phyloP scores from a whole-genome alignment of 2,113 vertebrate genomes.

The Actenoides lindsayi region DNA sequence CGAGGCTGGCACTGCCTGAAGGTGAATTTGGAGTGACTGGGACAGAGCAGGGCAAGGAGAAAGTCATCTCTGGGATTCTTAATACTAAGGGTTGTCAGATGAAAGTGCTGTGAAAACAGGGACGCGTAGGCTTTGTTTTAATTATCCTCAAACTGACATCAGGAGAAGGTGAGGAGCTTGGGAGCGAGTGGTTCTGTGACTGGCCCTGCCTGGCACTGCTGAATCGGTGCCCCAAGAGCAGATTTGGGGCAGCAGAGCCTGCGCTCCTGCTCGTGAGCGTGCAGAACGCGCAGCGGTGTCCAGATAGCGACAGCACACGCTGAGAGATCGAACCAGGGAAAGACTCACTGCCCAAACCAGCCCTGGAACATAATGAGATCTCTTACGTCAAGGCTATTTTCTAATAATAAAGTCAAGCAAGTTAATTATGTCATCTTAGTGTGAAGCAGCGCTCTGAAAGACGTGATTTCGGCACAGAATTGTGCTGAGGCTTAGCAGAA shows the following conservation, averaged over 20 bases:
- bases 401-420: not conserved
- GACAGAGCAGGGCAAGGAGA: not conserved
- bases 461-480: not conserved
- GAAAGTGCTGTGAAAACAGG: not conserved
- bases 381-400: not conserved
- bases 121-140: not conserved
- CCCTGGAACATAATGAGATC: not conserved
- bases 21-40: not conserved
- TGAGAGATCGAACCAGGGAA: not conserved
- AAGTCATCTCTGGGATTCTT: not conserved
- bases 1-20: not conserved
- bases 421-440: accelerated
- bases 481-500: not conserved
- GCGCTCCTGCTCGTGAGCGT: accelerated
- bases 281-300: accelerated
- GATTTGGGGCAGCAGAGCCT: not conserved
- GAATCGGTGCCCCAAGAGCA: not conserved
- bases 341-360: not conserved
- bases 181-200: not conserved
- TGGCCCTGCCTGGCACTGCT: accelerated
- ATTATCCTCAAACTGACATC: not conserved
- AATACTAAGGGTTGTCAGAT: not conserved
- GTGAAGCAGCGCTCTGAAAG: not conserved
- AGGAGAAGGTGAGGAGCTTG: not conserved
- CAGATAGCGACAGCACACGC: accelerated